Evolutionary conservation across 2,113 vertebrate genomes (phyloP), one percentile per base, ranked within the genome.

Genomic region (Tetrao urogallus): DNA sequence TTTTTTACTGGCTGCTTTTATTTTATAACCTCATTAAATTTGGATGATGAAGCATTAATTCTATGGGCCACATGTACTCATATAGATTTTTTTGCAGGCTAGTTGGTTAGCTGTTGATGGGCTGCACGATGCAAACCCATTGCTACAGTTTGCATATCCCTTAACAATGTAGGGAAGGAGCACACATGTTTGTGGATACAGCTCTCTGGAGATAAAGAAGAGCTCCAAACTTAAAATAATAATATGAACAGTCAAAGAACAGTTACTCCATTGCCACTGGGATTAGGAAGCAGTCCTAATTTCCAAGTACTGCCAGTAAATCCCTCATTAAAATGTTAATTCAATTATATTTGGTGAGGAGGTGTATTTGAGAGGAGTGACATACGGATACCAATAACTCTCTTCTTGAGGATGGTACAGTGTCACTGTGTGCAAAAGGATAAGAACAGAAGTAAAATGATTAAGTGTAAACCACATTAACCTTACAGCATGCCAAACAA

Each of bases 11-110:
- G 69, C 85, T 93, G 84, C 74, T 96, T 91, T 91, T 95, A 96
- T 86, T 96, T 94, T 93, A 80, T 92, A 95, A 95, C 65, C 73
- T 96, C 94, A 96, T 90, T 97, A 92, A 93, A 81, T 73, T 82
- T 74, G 58, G 93, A 94, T 91, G 86, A 94, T 87, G 84, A 94
- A 90, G 86, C 91, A 94, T 92, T 97, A 82, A 73, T 93, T 91
- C 86, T 83, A 92, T 54, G 72, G 86, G 70, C 63, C 95, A 90
- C 57, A 82, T 86, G 82, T 92, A 82, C 65, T 78, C 0, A 2
- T 67, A 56, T 11, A 73, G 27, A n/a, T 71, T 66, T 70, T 76
- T 93, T 91, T 84, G 78, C 57, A 88, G 74, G 60, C 69, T 61
- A 85, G 47, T 20, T 88, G 60, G 58, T 89, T 80, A 78, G 71